Conservation (phyloP, 1,140 invertebrate genomes). For the Vanessa tameamea region DNA sequence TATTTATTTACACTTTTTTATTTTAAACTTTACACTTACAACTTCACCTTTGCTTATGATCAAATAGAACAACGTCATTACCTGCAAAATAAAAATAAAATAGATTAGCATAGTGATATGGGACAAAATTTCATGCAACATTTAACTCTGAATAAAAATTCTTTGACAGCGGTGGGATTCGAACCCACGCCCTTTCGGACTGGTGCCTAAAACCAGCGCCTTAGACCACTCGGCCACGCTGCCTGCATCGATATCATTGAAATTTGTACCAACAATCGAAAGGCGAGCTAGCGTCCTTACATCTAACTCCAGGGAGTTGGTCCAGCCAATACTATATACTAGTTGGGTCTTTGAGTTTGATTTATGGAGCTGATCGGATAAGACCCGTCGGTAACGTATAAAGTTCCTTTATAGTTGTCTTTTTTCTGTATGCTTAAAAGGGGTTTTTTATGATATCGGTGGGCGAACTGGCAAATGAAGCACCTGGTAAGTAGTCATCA, state of each 20-base stretch:
- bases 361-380: not conserved
- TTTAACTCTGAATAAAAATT: not conserved
- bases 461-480: too few relatives aligned
- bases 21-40: too few relatives aligned
- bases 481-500: too few relatives aligned
- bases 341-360: too few relatives aligned
- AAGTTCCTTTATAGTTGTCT: too few relatives aligned
- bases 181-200: conserved; percentile 89
- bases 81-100: conserved; percentile 35
- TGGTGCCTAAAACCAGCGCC: conserved; percentile 90
- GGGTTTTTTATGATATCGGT: not conserved
- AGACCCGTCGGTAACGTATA: not conserved
- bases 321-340: too few relatives aligned
- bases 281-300: not conserved
- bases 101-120: not conserved
- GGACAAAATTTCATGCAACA: not conserved
- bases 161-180: conserved; percentile 87
- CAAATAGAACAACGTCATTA: conserved; percentile 19
- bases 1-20: too few relatives aligned
- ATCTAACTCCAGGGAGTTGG: too few relatives aligned
- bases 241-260: conserved; percentile 26
- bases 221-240: conserved; percentile 81
- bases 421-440: too few relatives aligned
- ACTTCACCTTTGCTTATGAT: not conserved
- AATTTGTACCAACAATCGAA: not conserved